Conservation (phyloP, 1,140 invertebrate species). For the Holcopasites calliopsidis region DNA sequence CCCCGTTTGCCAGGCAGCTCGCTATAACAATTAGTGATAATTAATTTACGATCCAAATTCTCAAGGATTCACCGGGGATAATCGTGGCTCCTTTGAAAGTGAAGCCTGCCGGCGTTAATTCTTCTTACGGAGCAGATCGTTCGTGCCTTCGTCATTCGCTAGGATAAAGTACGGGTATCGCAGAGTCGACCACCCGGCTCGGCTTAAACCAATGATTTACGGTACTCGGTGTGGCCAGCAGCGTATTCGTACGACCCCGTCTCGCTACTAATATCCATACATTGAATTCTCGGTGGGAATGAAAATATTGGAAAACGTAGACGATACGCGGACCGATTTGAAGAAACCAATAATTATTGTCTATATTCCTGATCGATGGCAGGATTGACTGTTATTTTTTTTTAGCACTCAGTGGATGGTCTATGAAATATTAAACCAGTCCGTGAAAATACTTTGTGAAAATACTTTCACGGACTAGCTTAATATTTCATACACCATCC, state of each 20-base stretch:
- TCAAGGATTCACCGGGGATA: constrained; percentile 46
- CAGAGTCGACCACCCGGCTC: constrained; percentile 14
- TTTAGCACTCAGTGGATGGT: no score
- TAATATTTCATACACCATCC: not conserved
- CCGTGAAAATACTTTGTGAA: no score
- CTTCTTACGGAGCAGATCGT: constrained; percentile 51
- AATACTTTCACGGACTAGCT: no score
- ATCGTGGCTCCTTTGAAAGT: constrained; percentile 1
- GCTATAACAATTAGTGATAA: constrained; percentile 35
- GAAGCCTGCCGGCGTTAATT: constrained; percentile 58
- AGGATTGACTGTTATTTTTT: no score
- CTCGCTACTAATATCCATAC: constrained; percentile 61
- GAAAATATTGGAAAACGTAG: not conserved
- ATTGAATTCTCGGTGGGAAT: constrained; percentile 46
- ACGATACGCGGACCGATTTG: not conserved
- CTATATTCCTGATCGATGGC: no score
- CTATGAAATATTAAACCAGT: no score
- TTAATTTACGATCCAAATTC: constrained; percentile 59
- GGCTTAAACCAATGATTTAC: constrained; percentile 60
- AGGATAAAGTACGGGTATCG: constrained; percentile 61
- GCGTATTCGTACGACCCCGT: constrained; percentile 61
- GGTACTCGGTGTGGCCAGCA: constrained; percentile 36
- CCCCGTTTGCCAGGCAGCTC: constrained; percentile 16
- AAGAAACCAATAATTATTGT: no score
- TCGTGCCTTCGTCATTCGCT: constrained; percentile 59